Conservation (phyloP, 1,140 invertebrate species). For the Drosophila lacteicornis region DNA sequence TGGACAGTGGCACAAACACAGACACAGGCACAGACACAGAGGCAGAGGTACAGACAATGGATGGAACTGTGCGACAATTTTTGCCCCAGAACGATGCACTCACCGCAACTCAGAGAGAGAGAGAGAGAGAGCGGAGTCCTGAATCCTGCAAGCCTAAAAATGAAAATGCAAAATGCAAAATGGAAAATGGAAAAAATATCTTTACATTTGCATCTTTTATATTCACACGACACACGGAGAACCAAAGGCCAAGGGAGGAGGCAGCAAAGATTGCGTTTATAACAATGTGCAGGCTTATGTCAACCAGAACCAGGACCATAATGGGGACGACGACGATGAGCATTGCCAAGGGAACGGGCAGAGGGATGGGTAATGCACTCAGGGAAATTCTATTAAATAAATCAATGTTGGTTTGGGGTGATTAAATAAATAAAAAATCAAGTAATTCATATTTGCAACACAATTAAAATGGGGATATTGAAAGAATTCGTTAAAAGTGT, state of each 20-base stretch:
- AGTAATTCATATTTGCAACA: too few species aligned
- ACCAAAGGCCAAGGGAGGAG: conserved; percentile 40
- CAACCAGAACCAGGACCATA: conserved; percentile 45
- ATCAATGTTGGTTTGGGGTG: background rate
- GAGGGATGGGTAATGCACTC: conserved; percentile 4
- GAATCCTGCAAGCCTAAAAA: conserved; percentile 42
- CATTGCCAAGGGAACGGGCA: background rate
- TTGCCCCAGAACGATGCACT: conserved; percentile 44
- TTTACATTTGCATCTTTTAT: conserved; percentile 78
- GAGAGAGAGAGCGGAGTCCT: conserved; percentile 1
- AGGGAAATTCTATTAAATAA: background rate
- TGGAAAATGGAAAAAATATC: conserved; percentile 71
- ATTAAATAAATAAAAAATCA: too few species aligned
- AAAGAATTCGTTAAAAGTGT: too few species aligned
- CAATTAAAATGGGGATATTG: too few species aligned
- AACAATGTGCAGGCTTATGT: conserved; percentile 65
- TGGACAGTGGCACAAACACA: conserved; percentile 29
- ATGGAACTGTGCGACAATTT: conserved; percentile 74
- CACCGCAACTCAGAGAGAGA: conserved; percentile 7
- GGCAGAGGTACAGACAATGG: conserved; percentile 53
- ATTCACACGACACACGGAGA: conserved; percentile 59
- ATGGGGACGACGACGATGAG: conserved; percentile 19
- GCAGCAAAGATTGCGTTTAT: conserved; percentile 62
- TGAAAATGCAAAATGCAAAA: conserved; percentile 55
- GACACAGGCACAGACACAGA: conserved; percentile 14